Percentiles rank a stretch among this genome's conserved stretches.
phyloP scores from a whole-genome alignment of 1,140 invertebrate genomes.

The Atta colombica region DNA sequence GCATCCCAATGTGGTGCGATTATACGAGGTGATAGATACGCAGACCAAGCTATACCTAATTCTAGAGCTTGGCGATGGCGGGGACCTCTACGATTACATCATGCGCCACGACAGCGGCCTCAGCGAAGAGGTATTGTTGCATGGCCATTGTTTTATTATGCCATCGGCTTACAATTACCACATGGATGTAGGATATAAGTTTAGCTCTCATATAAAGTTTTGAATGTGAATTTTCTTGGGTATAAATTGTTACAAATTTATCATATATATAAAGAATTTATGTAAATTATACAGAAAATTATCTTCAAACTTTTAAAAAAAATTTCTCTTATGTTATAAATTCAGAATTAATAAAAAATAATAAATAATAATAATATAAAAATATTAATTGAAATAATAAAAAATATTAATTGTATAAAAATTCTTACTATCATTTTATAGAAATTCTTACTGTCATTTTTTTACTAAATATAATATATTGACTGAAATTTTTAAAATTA shows the following conservation, averaged over 20 bases:
- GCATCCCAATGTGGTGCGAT: conserved; percentile 98
- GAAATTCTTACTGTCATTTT: not conserved
- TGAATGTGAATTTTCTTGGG: not conserved
- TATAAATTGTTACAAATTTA: not conserved
- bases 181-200: not conserved
- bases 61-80: conserved; percentile 98
- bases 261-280: not conserved
- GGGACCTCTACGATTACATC: conserved; percentile 99
- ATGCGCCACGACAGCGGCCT: conserved; percentile 96
- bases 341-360: not conserved
- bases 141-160: conserved; percentile 41
- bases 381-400: too few relatives aligned
- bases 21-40: conserved; percentile 99
- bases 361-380: too few relatives aligned
- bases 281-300: not conserved
- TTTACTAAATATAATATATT: not conserved
- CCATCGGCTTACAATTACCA: not conserved
- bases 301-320: not conserved
- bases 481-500: conserved; percentile 7
- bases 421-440: not conserved
- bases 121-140: conserved; percentile 86
- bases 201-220: not conserved
- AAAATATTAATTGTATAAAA: not conserved
- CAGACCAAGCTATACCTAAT: conserved; percentile 98
- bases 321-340: not conserved